Evolutionary conservation across 1,140 invertebrate species (phyloP).

Genomic region (Spodoptera frugiperda): DNA sequence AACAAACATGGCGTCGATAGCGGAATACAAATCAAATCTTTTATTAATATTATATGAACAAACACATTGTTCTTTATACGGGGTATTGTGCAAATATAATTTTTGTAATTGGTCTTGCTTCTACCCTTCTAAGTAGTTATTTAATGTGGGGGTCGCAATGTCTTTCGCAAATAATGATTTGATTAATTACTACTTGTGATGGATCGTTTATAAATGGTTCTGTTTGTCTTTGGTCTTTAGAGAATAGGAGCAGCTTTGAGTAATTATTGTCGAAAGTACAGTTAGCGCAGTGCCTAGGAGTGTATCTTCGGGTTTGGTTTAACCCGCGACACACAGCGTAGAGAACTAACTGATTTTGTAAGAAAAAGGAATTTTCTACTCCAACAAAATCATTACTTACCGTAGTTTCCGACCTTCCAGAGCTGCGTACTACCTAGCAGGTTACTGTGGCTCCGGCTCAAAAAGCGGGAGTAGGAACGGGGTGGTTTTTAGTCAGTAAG

Average conservation of each 20-base stretch:
- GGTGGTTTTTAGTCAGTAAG: too few relatives aligned
- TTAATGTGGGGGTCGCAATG: slow-evolving; percentile 62
- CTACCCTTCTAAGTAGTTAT: slow-evolving; percentile 60
- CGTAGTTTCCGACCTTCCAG: too few relatives aligned
- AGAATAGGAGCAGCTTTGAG: not conserved
- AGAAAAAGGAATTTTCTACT: too few relatives aligned
- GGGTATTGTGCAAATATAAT: slow-evolving; percentile 77
- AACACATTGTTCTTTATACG: slow-evolving; percentile 74
- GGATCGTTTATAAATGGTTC: slow-evolving; percentile 10
- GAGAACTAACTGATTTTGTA: too few relatives aligned
- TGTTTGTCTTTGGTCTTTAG: not conserved
- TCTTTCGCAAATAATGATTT: slow-evolving; percentile 59
- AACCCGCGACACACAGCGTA: too few relatives aligned
- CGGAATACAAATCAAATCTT: slow-evolving; percentile 71
- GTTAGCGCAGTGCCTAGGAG: too few relatives aligned
- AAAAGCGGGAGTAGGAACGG: too few relatives aligned
- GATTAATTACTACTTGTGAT: slow-evolving; percentile 38
- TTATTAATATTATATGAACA: slow-evolving; percentile 80
- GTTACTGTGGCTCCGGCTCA: too few relatives aligned
- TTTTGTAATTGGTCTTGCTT: slow-evolving; percentile 75
- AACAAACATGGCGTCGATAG: slow-evolving; percentile 80
- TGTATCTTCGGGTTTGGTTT: too few relatives aligned
- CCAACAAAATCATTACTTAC: too few relatives aligned
- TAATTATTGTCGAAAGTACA: too few relatives aligned
- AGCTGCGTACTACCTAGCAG: too few relatives aligned